Percentiles rank a stretch among this genome's conserved stretches.
phyloP scores from a whole-genome alignment of 2,888 invertebrate genomes.

The Alloplasta piceator region DNA sequence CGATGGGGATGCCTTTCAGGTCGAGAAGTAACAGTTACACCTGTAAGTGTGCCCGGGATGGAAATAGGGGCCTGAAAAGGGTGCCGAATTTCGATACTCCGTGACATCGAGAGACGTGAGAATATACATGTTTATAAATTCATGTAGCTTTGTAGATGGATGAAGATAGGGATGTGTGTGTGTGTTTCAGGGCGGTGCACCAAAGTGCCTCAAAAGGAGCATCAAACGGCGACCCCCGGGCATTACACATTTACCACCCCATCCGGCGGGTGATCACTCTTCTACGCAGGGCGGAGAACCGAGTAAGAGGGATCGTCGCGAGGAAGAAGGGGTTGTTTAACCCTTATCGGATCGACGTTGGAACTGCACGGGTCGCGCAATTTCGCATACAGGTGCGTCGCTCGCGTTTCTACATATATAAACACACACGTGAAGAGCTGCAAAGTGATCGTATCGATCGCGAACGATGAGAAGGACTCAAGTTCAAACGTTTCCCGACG shows the following conservation, averaged over 20 bases:
- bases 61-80: too few relatives aligned
- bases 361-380: constrained; percentile 50
- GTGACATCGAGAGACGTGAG: neutral
- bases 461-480: too few relatives aligned
- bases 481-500: too few relatives aligned
- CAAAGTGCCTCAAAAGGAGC: constrained; percentile 76
- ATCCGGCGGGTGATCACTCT: constrained; percentile 68
- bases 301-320: constrained; percentile 6
- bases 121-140: neutral
- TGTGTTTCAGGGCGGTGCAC: constrained; percentile 67
- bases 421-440: constrained; percentile 6
- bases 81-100: neutral
- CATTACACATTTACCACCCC: constrained; percentile 74
- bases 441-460: neutral
- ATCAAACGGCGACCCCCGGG: constrained; percentile 72
- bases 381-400: constrained; percentile 75
- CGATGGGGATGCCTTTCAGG: too few relatives aligned
- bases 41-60: too few relatives aligned
- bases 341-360: constrained; percentile 76
- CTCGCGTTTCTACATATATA: constrained; percentile 29
- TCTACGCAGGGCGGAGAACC: constrained; percentile 14
- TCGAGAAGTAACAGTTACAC: too few relatives aligned
- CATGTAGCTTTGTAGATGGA: neutral
- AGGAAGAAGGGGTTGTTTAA: constrained; percentile 72
- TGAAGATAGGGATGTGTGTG: neutral